phyloP scores from a whole-genome alignment of 2,113 vertebrate species.

The Brachyistius frenatus region DNA sequence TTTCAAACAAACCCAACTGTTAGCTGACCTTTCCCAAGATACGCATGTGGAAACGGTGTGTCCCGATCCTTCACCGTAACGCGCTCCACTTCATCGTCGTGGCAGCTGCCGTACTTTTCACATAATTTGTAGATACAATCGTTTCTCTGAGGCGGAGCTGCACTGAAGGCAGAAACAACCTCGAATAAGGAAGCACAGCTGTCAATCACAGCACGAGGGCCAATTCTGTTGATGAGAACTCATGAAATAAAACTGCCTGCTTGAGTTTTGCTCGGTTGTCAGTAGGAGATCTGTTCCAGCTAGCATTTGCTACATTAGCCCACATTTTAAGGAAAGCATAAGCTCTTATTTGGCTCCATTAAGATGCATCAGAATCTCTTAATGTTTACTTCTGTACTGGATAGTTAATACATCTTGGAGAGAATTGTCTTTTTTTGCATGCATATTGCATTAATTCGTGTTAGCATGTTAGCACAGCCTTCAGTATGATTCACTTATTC shows the following conservation, averaged over 20 bases:
- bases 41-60: neutral
- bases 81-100: neutral
- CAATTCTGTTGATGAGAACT: too few relatives aligned
- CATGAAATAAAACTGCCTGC: too few relatives aligned
- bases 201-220: neutral
- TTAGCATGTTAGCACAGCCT: neutral
- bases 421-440: neutral
- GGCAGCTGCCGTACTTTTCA: neutral
- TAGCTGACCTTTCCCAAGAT: neutral
- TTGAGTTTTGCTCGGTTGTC: too few relatives aligned
- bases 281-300: too few relatives aligned
- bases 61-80: neutral
- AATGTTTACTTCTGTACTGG: neutral
- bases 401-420: neutral
- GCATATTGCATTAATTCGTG: too few relatives aligned
- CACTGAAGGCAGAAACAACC: slow-evolving; percentile 30
- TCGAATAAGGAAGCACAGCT: neutral
- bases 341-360: neutral
- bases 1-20: neutral
- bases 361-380: neutral
- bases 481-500: slow-evolving; percentile 13
- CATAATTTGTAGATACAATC: slow-evolving; percentile 19
- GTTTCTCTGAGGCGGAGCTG: slow-evolving; percentile 28
- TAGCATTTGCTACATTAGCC: neutral
- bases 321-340: neutral